Base-by-base conservation (phyloP, 2,888 invertebrate genomes). In the Adela reaumurella region DNA sequence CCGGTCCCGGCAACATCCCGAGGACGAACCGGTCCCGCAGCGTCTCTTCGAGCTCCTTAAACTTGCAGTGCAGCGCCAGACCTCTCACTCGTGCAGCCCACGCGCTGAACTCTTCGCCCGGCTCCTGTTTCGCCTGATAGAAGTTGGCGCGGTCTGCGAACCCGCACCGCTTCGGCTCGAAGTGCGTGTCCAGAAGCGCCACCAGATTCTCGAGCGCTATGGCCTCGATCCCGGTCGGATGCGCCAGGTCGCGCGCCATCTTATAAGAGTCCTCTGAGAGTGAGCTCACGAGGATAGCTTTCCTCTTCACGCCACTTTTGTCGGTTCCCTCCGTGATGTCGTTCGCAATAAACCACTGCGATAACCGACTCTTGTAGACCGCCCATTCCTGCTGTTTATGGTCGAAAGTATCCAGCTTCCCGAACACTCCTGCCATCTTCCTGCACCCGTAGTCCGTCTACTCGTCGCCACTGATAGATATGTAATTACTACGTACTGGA, bases 271-370 rank as follows among this genome's bases (percentile, higher is more conserved):
- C 18, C 17, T 57, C 58, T 3, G 47, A 48, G 41, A 55, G 50
- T 43, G 57, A 52, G 18, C 55, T 57, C 10, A 56, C 42, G 8
- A 57, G 19, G 3, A 57, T 55, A 16, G 2, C 46, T 4, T 28
- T 5, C 2, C 42, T 41, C 16, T 19, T 46, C 1, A n/a, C 17
- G 3, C 14, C 35, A 17, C 50, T 19, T 11, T 46, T 17, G 35
- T 56, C 55, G 20, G 46, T 49, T 16, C 14, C 17, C n/a, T 48
- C 48, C 14, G 41, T 45, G 10, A 56, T 51, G 5, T 54, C 50
- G n/a, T 56, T 57, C 1, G 53, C 55, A n/a, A 55, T 53, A 45
- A 53, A 56, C 54, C 55, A 55, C 43, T 58, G 52, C 2, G 19
- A 14, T 8, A 57, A 11, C 1, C 54, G 42, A 1, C 45, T 16